Percentiles rank a stretch among this genome's conserved stretches.
Evolutionary conservation across 1,140 invertebrate species (phyloP).

Genomic region (Copidosoma floridanum): DNA sequence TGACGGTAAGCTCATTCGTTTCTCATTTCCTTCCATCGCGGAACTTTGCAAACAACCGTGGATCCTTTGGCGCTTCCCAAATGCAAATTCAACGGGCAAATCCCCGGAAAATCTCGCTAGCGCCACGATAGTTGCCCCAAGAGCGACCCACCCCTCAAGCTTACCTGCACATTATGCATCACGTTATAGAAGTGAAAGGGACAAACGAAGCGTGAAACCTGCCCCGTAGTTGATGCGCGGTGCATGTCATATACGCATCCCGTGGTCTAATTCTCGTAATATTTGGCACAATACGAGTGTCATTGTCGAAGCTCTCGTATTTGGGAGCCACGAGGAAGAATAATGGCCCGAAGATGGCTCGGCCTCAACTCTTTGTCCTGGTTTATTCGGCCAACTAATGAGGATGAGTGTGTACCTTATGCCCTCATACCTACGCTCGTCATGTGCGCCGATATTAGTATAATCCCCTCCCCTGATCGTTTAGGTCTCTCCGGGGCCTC

Average conservation of each 20-base stretch:
- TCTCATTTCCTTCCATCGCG: too few species aligned
- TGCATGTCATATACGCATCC: too few species aligned
- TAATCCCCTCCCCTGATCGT: slow-evolving; percentile 35
- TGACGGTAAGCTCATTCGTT: too few species aligned
- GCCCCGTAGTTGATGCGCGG: too few species aligned
- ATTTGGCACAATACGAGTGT: slow-evolving; percentile 21
- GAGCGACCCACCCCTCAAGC: background rate
- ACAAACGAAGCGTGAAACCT: slow-evolving; percentile 2
- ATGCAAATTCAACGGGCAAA: too few species aligned
- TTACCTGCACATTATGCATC: background rate
- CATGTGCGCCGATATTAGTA: slow-evolving; percentile 31
- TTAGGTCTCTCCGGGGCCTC: slow-evolving; percentile 11
- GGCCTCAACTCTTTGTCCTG: slow-evolving; percentile 29
- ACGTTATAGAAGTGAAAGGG: background rate
- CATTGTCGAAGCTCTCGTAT: slow-evolving; percentile 4
- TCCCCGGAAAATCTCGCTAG: slow-evolving; percentile 17
- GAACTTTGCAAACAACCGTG: too few species aligned
- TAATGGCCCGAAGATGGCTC: too few species aligned
- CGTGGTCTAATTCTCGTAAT: slow-evolving; percentile 23
- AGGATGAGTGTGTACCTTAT: slow-evolving; percentile 46
- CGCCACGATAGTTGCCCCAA: background rate
- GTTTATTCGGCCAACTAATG: slow-evolving; percentile 41
- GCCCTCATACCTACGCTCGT: too few species aligned
- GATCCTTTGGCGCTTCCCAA: too few species aligned
- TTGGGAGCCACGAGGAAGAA: too few species aligned